Evolutionary conservation across 2,888 invertebrate species (phyloP), one percentile per base, ranked within the genome.

Genomic region (Dolichomitus sp.): DNA sequence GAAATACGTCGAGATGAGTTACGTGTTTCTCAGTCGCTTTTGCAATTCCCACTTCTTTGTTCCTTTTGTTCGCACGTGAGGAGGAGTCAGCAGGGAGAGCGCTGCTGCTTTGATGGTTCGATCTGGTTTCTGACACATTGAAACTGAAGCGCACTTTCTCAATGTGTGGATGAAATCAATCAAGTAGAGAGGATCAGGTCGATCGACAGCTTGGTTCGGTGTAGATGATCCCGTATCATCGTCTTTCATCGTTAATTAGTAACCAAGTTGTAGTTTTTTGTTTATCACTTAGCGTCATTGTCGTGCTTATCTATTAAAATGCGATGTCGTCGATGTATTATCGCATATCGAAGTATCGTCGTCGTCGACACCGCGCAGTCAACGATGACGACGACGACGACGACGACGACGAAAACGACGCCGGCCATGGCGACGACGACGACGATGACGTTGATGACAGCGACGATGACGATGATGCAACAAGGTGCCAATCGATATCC

Each of bases 41-140:
- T 45, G 45, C 52, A 52, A 52, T 52, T 52, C 52, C 23, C 52
- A 52, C 52, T 57, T 33, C 27, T n/a, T 4, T 57, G 54, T 57
- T 57, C 57, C 57, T 57, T 57, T 57, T 57, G 27, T 33, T 57
- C 6, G 57, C 57, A 57, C 57, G 57, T 12, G 57, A 57, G 57
- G 57, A 57, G 27, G 4, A 4, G 14, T 57, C 57, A 27, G 23
- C 14, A 27, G n/a, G 5, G 57, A 27, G 48, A 9, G 37, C 37
- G 37, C 37, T 48, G 52, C 23, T 19, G 23, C 19, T 19, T 11
- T 4, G 52, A 52, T 19, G 23, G 11, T 19, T 23, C 23, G 23
- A 23, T 23, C 52, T 19, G 11, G 7, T 52, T 23, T 52, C 23
- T 52, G 19, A 23, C 52, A 19, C 19, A 52, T 17, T 19, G 52